Conservation (phyloP, 2,888 invertebrate species). For the Microplitis deprimator region DNA sequence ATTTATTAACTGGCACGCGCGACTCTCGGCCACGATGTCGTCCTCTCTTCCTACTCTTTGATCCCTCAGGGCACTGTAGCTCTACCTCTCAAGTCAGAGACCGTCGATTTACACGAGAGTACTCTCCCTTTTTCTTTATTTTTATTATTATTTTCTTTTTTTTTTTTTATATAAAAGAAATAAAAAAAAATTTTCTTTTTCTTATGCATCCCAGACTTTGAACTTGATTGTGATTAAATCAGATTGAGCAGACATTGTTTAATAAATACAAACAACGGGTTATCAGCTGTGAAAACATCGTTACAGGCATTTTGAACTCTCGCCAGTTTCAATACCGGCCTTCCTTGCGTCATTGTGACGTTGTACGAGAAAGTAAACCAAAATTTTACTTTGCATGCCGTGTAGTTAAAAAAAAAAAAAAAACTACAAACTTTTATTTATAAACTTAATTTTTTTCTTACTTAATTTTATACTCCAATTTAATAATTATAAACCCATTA, state of each 20-base stretch:
- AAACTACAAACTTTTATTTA: too few relatives aligned
- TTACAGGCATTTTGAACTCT: not conserved
- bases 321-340: not conserved
- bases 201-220: not conserved
- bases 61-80: not conserved
- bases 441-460: too few relatives aligned
- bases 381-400: not conserved
- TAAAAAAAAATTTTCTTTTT: not conserved
- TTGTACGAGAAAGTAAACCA: not conserved
- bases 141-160: not conserved
- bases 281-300: slow-evolving; percentile 1
- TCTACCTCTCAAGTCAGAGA: slow-evolving; percentile 10
- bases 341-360: slow-evolving; percentile 1
- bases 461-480: too few relatives aligned
- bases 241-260: not conserved
- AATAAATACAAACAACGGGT: not conserved
- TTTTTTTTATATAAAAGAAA: not conserved
- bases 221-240: slow-evolving; percentile 1
- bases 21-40: slow-evolving; percentile 37
- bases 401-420: too few relatives aligned
- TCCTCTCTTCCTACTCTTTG: slow-evolving; percentile 1
- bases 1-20: slow-evolving; percentile 53
- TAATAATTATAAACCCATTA: too few relatives aligned
- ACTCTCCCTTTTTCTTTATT: slow-evolving; percentile 1
- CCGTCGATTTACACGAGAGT: not conserved